These are phyloP conservation scores for Seriola aureovittata DNA, from an alignment of 2,113 vertebrate species.

Conservation along the genomic window DNA sequence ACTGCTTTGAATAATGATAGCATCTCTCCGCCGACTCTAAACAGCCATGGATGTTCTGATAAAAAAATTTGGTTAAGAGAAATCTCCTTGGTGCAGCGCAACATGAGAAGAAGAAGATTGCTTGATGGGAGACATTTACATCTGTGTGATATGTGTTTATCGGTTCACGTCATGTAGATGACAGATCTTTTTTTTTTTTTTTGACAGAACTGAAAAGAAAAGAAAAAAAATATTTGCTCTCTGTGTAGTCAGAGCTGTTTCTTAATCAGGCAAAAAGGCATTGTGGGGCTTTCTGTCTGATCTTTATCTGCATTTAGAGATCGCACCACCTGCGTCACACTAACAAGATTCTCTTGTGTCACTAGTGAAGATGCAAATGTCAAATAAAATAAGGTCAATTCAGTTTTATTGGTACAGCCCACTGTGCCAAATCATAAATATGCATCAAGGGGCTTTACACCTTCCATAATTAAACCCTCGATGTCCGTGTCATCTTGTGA, in stretches of 20 bases:
- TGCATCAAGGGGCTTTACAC: neutral
- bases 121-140: slow-evolving; percentile 37
- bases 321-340: neutral
- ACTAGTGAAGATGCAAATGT: neutral
- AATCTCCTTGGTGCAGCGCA: slow-evolving; percentile 20
- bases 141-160: slow-evolving; percentile 32
- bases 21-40: slow-evolving; percentile 32
- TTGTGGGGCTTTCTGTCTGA: neutral
- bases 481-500: too few species aligned
- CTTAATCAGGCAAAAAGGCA: neutral
- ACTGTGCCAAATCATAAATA: neutral
- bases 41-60: slow-evolving; percentile 36
- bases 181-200: neutral
- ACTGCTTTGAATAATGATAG: slow-evolving; percentile 54
- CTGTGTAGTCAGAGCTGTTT: slow-evolving; percentile 8
- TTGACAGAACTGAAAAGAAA: slow-evolving; percentile 3
- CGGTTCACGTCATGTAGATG: slow-evolving; percentile 9
- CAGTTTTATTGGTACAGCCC: neutral
- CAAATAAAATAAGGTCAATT: neutral
- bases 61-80: slow-evolving; percentile 19
- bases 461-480: too few species aligned
- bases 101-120: slow-evolving; percentile 1
- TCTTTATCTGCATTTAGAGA: slow-evolving; percentile 13
- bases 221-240: slow-evolving; percentile 9
- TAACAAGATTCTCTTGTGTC: neutral